Evolutionary conservation across 2,113 vertebrate species (phyloP), one percentile per base, ranked within the genome.

Genomic region (Chrysochloris asiatica): DNA sequence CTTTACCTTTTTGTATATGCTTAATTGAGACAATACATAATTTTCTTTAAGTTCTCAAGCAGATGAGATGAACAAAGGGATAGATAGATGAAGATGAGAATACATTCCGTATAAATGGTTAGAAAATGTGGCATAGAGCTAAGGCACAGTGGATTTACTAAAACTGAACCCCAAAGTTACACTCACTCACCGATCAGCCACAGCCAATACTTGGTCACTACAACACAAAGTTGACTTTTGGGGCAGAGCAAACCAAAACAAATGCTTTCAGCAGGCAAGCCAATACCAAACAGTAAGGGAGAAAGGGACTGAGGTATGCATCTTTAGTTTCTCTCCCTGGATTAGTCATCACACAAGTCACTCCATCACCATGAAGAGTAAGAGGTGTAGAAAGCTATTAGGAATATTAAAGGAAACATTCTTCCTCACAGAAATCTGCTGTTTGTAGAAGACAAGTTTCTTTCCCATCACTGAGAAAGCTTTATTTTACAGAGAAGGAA

Each of bases 31-130:
- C 47, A 52, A 24, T 81, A 87, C 41, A 48, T 67, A 72, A 59
- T 50, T 4, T 19, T 83, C 52, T 71, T 80, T 89, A 52, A 81
- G 21, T 78, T 90, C 52, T 94, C 36, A 69, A 87, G 22, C 26
- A 67, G 28, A 63, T 91, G 77, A 93, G 38, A 89, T 78, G 28
- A 83, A 47, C 14, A 61, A 84, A 59, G 56, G 36, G 82, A 81
- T 4, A 93, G 41, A 6, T 30, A 81, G n/a, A 30, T 67, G 11
- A 26, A 63, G 19, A 61, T n/a, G 7, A 78, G 6, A 63, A 36
- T 81, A 47, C 14, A 59, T 86, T 71, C n/a, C 81, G 65, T 50
- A 75, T 43, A 22, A 2, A 24, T 82, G 16, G 1, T 10, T 82
- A 41, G 38, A 75, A 24, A 43, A 65, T 59, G 22, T 6, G 17